Base-by-base conservation (phyloP, 2,113 vertebrate species). In the Siniperca chuatsi region DNA sequence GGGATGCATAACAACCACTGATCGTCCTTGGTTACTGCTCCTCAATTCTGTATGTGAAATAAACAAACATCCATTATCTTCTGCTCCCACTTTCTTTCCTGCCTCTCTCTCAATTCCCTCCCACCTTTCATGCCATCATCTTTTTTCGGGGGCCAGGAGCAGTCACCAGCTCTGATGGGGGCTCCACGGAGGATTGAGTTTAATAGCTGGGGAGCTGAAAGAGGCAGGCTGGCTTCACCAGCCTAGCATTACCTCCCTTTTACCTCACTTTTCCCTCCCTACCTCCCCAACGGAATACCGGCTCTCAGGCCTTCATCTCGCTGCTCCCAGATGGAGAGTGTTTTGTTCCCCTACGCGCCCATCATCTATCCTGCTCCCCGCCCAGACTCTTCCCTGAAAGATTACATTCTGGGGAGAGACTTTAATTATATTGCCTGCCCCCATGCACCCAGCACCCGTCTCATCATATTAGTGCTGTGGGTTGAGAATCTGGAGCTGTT, bases 361-460 rank as follows among this genome's bases (percentile, higher is more conserved):
- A 60, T 93, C 92, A 92, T 92, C 93, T 83, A 79, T 88, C 86
- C 90, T 52, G 23, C 91, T 88, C 84, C 86, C 87, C 37, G 75
- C 87, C 88, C 87, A 81, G 89, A 61, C 91, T 92, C 90, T 89
- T 87, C 82, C 82, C 86, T 92, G 89, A 94, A 93, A 94, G 93
- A 96, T 94, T 93, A 91, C 91, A 91, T 94, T 94, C 92, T 90
- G 83, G 83, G 83, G 93, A 94, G 90, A 95, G 90, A 92, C 90
- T 93, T 90, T 96, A 95, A 95, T 96, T 94, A 95, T 94, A 90
- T 92, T 83, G 91, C 85, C 91, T 93, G 93, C 87, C 93, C 94
- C 83, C 72, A 6, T 91, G 89, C 91, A 88, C 91, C 90, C 88
- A 93, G 90, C 83, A 64, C 83, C 84, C 80, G 92, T 94, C 95